Percentiles rank a stretch among this genome's conserved stretches.
phyloP scores from a whole-genome alignment of 2,888 invertebrate genomes.

The Drosophila sordidula region DNA sequence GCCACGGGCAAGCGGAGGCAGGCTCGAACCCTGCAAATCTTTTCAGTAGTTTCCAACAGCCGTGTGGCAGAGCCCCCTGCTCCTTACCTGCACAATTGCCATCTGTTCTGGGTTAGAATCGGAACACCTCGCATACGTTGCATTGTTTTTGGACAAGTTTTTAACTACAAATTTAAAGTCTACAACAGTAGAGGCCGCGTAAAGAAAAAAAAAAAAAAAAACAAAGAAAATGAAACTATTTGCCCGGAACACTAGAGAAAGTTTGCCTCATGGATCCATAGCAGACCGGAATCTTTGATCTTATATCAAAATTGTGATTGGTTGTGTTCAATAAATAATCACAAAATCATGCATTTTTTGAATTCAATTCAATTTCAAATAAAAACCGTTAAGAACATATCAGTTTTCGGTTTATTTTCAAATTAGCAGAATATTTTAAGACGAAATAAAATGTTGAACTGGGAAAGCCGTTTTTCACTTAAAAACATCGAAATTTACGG shows the following conservation, averaged over 20 bases:
- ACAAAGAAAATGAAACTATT: slow-evolving; percentile 22
- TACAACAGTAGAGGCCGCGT: too few relatives aligned
- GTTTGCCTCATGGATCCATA: slow-evolving; percentile 4
- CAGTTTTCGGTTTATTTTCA: too few relatives aligned
- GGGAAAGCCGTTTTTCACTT: too few relatives aligned
- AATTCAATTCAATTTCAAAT: too few relatives aligned
- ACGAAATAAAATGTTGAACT: too few relatives aligned
- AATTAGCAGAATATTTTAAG: too few relatives aligned
- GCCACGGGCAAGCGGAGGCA: not conserved
- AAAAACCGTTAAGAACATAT: too few relatives aligned
- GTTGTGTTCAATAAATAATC: too few relatives aligned
- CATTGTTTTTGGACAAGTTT: slow-evolving; percentile 3
- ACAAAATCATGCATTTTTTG: too few relatives aligned
- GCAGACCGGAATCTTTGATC: not conserved
- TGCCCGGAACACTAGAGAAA: slow-evolving; percentile 36
- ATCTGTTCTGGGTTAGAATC: not conserved
- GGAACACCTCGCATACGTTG: slow-evolving; percentile 1
- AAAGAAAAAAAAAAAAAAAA: not conserved
- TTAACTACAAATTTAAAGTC: not conserved
- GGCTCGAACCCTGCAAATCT: slow-evolving; percentile 3
- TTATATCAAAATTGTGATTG: too few relatives aligned
- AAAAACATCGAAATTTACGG: too few relatives aligned
- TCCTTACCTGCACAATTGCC: slow-evolving; percentile 18
- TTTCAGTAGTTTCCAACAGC: not conserved
- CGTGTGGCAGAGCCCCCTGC: not conserved